Evolutionary conservation across 1,140 invertebrate genomes (phyloP).

Genomic region (Hormaphis cornu): DNA sequence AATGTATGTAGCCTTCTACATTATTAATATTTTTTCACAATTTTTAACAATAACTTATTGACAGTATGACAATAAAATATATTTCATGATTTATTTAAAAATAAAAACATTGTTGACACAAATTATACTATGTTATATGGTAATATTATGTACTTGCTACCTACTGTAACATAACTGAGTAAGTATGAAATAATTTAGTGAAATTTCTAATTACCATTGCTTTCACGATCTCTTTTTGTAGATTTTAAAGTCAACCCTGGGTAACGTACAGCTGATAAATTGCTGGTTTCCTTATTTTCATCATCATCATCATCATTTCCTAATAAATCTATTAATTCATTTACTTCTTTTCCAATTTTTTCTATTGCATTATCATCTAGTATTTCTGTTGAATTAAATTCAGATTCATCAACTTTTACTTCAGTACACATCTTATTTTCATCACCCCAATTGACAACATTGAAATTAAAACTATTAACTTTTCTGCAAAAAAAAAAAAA

Average conservation of each 20-base stretch:
- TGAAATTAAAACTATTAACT: conserved; percentile 18
- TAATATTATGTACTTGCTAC: no score
- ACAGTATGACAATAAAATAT: no score
- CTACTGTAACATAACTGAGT: no score
- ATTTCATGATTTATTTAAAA: no score
- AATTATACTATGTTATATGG: no score
- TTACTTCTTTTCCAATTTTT: conserved; percentile 20
- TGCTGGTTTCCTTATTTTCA: no score
- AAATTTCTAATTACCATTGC: background rate
- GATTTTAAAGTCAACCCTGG: background rate
- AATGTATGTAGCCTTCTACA: no score
- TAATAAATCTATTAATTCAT: conserved; percentile 11
- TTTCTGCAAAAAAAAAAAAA: background rate
- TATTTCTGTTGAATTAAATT: conserved; percentile 11
- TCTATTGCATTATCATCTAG: background rate
- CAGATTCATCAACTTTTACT: background rate
- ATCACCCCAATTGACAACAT: conserved; percentile 22
- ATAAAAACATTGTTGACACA: no score
- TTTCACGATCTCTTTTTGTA: background rate
- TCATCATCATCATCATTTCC: conserved; percentile 1
- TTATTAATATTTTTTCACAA: no score
- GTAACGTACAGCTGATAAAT: background rate
- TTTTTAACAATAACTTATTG: no score
- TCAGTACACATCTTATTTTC: conserved; percentile 11
- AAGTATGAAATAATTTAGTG: no score